phyloP scores from a whole-genome alignment of 2,888 invertebrate species.

The Dioctria rufipes region DNA sequence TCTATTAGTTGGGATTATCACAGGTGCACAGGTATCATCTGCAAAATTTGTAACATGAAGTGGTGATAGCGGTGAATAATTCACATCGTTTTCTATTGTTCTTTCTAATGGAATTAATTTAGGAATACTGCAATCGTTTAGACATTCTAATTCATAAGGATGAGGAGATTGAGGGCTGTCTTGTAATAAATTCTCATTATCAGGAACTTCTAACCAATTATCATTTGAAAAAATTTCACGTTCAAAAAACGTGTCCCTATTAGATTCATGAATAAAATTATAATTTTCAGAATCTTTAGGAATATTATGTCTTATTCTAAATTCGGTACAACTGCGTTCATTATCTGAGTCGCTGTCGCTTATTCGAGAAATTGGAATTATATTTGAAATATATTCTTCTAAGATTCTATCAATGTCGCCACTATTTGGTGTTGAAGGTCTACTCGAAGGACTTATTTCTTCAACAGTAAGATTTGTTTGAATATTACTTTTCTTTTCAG shows the following conservation, averaged over 20 bases:
- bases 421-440: background rate
- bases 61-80: constrained; percentile 55
- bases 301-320: background rate
- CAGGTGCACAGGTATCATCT: background rate
- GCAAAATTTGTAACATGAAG: background rate
- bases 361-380: constrained; percentile 17
- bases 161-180: constrained; percentile 1
- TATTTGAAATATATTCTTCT: constrained; percentile 16
- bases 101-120: constrained; percentile 13
- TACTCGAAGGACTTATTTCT: background rate
- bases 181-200: background rate
- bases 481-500: no score
- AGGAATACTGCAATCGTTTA: background rate
- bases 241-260: background rate
- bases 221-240: background rate
- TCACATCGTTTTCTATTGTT: constrained; percentile 24
- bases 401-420: constrained; percentile 5
- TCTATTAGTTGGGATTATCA: constrained; percentile 27
- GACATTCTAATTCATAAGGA: background rate
- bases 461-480: no score
- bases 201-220: background rate
- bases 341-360: constrained; percentile 1
- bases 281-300: background rate
- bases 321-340: no score
- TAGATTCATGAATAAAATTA: background rate